Percentiles rank a stretch among this genome's conserved stretches.
Evolutionary conservation across 2,797 vertebrate species (phyloP).

Genomic region (Denticeps clupeoides): DNA sequence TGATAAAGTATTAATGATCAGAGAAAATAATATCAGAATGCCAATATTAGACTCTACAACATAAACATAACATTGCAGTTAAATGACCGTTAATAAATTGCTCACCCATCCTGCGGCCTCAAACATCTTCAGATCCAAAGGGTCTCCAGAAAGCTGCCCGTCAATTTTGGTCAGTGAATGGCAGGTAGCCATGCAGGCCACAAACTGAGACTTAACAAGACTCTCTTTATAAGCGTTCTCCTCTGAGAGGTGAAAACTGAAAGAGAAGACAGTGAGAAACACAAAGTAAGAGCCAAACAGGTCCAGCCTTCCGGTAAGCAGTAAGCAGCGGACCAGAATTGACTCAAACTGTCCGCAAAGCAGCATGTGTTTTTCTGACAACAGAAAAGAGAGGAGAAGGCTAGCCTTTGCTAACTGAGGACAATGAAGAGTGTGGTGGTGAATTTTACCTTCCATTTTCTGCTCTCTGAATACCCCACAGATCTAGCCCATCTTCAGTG

Average conservation of each 20-base stretch:
- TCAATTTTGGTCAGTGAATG: conserved; percentile 97
- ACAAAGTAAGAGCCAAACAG: background rate
- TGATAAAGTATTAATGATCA: no score
- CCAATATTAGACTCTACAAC: no score
- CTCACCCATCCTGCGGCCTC: conserved; percentile 97
- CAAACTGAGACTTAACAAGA: conserved; percentile 85
- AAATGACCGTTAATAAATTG: no score
- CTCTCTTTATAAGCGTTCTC: conserved; percentile 73
- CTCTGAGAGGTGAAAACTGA: conserved; percentile 80
- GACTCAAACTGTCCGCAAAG: no score
- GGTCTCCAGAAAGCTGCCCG: conserved; percentile 89
- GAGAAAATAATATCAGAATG: no score
- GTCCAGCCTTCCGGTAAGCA: background rate
- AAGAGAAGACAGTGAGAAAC: background rate
- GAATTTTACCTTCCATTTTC: conserved; percentile 67
- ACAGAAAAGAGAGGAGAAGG: no score
- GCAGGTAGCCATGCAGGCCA: conserved; percentile 95
- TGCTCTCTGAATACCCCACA: conserved; percentile 87
- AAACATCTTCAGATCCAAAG: conserved; percentile 97
- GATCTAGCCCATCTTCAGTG: conserved; percentile 91
- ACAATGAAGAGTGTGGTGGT: background rate
- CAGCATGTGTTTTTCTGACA: no score
- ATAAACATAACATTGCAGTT: no score
- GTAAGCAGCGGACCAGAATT: no score
- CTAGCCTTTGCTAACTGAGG: background rate